Evolutionary conservation across 2,113 vertebrate genomes (phyloP).

Genomic region (Vulpes ferrilata): DNA sequence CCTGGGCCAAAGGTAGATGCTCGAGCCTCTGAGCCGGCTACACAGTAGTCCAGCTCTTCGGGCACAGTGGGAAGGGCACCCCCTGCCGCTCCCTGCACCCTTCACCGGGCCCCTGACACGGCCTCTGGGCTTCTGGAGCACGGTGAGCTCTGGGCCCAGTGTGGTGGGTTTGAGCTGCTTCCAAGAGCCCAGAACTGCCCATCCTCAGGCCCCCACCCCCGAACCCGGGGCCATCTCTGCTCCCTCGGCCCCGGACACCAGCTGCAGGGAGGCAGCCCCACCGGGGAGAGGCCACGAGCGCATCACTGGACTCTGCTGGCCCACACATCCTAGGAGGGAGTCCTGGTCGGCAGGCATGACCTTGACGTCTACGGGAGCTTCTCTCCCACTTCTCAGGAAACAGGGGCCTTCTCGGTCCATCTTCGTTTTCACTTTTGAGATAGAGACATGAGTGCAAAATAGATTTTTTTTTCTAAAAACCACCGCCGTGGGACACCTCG

Average conservation of each 20-base stretch:
- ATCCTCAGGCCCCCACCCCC: not conserved
- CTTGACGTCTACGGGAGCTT: not conserved
- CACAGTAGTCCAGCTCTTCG: not conserved
- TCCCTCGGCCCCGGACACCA: not conserved
- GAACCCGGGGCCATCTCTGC: not conserved
- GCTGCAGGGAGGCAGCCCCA: not conserved
- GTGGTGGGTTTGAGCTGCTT: not conserved
- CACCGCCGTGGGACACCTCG: too few species aligned
- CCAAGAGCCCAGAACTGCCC: not conserved
- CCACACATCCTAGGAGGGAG: not conserved
- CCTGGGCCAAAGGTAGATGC: too few species aligned
- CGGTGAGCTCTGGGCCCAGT: not conserved
- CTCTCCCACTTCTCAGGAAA: not conserved
- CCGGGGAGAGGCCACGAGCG: not conserved
- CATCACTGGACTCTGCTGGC: rapidly evolving
- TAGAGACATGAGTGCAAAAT: not conserved
- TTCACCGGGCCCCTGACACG: not conserved
- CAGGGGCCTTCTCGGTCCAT: not conserved
- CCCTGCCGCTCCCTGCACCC: not conserved
- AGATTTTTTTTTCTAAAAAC: not conserved
- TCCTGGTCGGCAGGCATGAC: not conserved
- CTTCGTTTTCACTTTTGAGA: not conserved
- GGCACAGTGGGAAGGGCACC: too few species aligned
- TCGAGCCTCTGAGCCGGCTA: too few species aligned
- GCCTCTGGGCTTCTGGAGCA: not conserved